Percentiles rank a stretch among this genome's conserved stretches.
Conservation (phyloP, 1,140 invertebrate species). For the Papilio xuthus region DNA sequence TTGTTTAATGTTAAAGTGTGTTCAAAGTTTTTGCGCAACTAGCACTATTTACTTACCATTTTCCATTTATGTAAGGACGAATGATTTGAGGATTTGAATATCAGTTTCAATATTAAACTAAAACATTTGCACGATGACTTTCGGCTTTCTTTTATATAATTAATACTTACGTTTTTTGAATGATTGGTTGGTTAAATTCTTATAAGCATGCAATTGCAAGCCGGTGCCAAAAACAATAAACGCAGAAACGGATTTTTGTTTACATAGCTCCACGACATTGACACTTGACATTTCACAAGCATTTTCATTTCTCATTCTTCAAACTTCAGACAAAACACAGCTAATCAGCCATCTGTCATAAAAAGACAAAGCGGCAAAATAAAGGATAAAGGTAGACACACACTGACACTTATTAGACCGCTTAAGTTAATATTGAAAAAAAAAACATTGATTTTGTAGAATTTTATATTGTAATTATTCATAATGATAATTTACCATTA, state of each 20-base stretch:
- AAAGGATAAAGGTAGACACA: neutral
- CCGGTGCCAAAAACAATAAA: neutral
- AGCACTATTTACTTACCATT: neutral
- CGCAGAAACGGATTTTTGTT: neutral
- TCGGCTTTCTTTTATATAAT: neutral
- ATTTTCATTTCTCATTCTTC: neutral
- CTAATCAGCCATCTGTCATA: neutral
- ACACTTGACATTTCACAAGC: neutral
- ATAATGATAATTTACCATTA: too few relatives aligned
- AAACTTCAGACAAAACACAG: neutral
- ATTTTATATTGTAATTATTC: too few relatives aligned
- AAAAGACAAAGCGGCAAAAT: neutral
- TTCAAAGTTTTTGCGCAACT: neutral
- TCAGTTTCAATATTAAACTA: neutral
- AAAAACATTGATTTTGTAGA: too few relatives aligned
- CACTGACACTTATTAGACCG: neutral
- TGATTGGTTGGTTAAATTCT: neutral
- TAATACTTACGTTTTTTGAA: neutral
- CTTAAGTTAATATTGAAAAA: too few relatives aligned
- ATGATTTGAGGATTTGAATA: neutral
- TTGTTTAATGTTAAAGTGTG: neutral
- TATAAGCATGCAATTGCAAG: constrained; percentile 1
- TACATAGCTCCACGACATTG: neutral
- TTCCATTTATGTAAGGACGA: neutral
- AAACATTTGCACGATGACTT: neutral